Percentiles rank a stretch among this genome's conserved stretches.
Conservation (phyloP, 2,113 vertebrate genomes). For the Geococcyx californianus region DNA sequence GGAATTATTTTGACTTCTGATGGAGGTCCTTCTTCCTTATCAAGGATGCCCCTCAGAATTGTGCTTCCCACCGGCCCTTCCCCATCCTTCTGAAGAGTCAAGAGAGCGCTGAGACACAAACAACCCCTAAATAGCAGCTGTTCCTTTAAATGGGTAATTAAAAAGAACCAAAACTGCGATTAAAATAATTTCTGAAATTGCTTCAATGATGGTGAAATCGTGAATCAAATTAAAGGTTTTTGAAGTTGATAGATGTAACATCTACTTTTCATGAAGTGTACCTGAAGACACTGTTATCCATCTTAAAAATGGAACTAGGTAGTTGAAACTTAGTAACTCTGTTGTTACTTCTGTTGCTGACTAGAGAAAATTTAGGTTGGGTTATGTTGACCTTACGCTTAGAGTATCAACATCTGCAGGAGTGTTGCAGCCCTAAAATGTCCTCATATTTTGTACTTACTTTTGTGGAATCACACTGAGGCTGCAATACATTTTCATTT, state of each 20-base stretch:
- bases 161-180: accelerated
- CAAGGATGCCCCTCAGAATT: neutral
- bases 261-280: neutral
- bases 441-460: neutral
- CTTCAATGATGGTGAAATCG: neutral
- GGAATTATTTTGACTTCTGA: neutral
- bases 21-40: neutral
- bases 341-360: accelerated
- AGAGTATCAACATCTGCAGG: neutral
- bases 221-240: neutral
- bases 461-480: neutral
- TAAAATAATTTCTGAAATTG: neutral
- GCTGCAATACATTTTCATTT: neutral
- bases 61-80: neutral
- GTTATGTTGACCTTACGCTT: neutral
- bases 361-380: neutral
- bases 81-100: neutral
- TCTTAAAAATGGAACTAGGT: neutral
- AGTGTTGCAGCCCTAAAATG: neutral
- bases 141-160: neutral
- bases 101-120: neutral
- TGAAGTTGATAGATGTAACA: neutral
- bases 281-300: neutral
- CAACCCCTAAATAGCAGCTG: neutral
- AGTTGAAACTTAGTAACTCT: neutral